Evolutionary conservation across 2,888 invertebrate genomes (phyloP), one percentile per base, ranked within the genome.

Genomic region (Trichacis sp.): DNA sequence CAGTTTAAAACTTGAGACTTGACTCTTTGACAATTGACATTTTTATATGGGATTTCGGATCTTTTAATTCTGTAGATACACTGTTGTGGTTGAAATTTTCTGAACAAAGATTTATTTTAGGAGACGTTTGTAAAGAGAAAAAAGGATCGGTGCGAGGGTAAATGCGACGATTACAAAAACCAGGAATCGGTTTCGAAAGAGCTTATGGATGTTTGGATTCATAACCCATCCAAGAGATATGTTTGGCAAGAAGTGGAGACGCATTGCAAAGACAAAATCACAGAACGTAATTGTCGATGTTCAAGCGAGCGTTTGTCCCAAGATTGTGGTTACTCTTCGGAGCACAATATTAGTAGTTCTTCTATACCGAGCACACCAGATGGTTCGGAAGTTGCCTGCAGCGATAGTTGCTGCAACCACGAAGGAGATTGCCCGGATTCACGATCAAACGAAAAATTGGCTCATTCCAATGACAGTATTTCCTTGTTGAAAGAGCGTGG

Each of bases 321-420:
- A 81, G 96, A 96, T 85, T 94, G 93, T 77, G 95, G 95, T 38
- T 96, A 95, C 83, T 94, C 93, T 15, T 95, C 95, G 9, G 95
- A 94, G 66, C 91, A 91, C 72, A 92, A 92, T 77, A 91, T 91
- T 57, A 91, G 91, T 48, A 91, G 91, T 50, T 93, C 93, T 17
- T 94, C 94, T 71, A 87, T 92, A 63, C 90, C 92, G 72, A 94
- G 93, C 80, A 94, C 95, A 2, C 93, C 95, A 0, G 96, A 95
- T 78, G 95, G 95, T 24, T 95, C 95, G 0, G 96, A 95, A 80
- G 90, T 95, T 53, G 94, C 94, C 0, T 96, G 95, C 84, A 93
- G 92, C 0, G 96, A 96, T 79, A 92, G 92, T 40, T 93, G 93
- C 81, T 96, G 96, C 84, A 93, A 93, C 81, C 91, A 92, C 73